Evolutionary conservation across 2,888 invertebrate species (phyloP).

Genomic region (Cabera pusaria): DNA sequence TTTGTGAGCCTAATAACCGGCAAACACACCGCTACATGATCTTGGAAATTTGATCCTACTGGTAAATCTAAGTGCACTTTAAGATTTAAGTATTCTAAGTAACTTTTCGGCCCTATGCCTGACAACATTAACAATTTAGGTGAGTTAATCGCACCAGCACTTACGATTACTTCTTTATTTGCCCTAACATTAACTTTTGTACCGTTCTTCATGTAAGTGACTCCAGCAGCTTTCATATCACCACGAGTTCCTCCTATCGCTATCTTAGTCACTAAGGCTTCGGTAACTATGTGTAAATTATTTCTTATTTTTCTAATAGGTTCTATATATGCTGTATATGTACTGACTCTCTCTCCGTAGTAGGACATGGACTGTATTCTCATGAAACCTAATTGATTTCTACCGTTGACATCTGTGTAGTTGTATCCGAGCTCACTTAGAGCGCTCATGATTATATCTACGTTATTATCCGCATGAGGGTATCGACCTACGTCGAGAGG

Average conservation of each 20-base stretch:
- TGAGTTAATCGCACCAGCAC: constrained; percentile 72
- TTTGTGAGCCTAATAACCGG: constrained; percentile 67
- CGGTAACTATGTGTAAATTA: constrained; percentile 63
- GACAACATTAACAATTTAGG: constrained; percentile 75
- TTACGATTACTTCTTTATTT: constrained; percentile 65
- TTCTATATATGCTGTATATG: constrained; percentile 72
- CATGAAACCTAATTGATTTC: constrained; percentile 72
- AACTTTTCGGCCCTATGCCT: constrained; percentile 71
- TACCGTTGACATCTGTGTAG: constrained; percentile 72
- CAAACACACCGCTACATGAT: constrained; percentile 71
- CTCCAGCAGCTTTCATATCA: constrained; percentile 49
- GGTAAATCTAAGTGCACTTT: constrained; percentile 61
- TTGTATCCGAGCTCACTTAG: constrained; percentile 72
- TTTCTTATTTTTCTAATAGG: constrained; percentile 63
- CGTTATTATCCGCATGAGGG: constrained; percentile 70
- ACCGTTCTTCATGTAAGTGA: constrained; percentile 71
- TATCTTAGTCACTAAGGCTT: constrained; percentile 71
- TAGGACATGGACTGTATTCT: constrained; percentile 73
- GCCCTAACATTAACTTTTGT: constrained; percentile 55
- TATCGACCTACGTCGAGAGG: constrained; percentile 73
- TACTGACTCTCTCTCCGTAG: constrained; percentile 72
- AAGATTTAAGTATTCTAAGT: constrained; percentile 70
- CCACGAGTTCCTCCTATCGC: constrained; percentile 51
- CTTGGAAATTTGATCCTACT: constrained; percentile 75
- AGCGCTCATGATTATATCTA: constrained; percentile 68